phyloP scores from a whole-genome alignment of 2,888 invertebrate species.

The Lutraria lutraria region DNA sequence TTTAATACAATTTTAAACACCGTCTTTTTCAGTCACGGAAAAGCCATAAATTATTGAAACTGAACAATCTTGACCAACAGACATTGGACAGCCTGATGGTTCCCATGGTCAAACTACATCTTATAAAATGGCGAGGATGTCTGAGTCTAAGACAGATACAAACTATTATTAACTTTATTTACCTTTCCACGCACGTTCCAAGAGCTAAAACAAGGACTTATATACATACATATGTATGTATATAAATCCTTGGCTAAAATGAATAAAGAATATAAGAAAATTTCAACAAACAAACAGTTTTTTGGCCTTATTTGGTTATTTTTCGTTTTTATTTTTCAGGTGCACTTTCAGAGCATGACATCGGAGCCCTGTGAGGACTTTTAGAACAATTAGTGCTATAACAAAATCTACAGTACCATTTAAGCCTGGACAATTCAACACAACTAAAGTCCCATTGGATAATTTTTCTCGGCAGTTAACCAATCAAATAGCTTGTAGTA shows the following conservation, averaged over 20 bases:
- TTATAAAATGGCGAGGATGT: neutral
- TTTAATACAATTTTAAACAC: no score
- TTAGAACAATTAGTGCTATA: slow-evolving; percentile 38
- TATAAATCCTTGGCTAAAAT: no score
- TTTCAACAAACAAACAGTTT: no score
- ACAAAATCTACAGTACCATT: neutral
- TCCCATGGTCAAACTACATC: neutral
- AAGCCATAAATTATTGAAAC: no score
- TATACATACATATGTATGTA: no score
- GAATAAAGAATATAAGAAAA: no score
- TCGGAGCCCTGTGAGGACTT: slow-evolving; percentile 75
- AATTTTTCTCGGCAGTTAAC: slow-evolving; percentile 34
- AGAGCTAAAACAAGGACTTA: no score
- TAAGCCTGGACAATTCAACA: slow-evolving; percentile 24
- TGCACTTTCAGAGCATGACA: slow-evolving; percentile 71
- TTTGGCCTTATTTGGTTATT: neutral
- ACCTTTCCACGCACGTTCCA: no score
- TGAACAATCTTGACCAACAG: neutral
- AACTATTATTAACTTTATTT: neutral
- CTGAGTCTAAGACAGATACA: neutral
- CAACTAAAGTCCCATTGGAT: slow-evolving; percentile 35
- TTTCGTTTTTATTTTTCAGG: slow-evolving; percentile 71
- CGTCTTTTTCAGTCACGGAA: no score
- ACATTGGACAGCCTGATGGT: neutral
- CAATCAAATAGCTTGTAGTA: slow-evolving; percentile 41